Base-by-base conservation (phyloP, 2,113 vertebrate species). In the Tauraco erythrolophus region DNA sequence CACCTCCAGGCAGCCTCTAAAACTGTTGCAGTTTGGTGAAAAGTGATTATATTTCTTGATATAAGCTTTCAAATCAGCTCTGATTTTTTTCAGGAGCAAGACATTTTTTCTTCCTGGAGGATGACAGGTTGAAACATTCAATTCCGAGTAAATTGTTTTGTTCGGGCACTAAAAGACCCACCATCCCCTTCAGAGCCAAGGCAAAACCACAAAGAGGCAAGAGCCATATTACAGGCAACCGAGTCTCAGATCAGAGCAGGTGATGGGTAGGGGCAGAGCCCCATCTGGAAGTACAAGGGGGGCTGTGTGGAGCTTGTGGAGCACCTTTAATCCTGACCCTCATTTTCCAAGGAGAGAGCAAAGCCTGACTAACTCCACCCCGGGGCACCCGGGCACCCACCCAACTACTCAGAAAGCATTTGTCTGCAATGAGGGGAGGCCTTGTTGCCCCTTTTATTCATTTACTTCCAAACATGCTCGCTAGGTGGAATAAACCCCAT, bases 41-140 rank as follows among this genome's bases (percentile, higher is more conserved):
- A 79, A 65, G 28, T 45, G 25, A 71, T 53, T 89, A 46, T 68
- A 68, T 77, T 74, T 94, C 66, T 94, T 74, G 65, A 89, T 84
- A 41, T 2, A 95, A 90, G 71, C 64, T 86, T 92, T 79, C 50
- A 84, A 74, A 82, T 92, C 39, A 76, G 39, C 24, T 78, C 51
- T 56, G 19, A 60, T 76, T 72, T 86, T 72, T 87, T 76, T 88
- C 60, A 79, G 64, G 39, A 91, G 51, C 30, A 57, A 35, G n/a
- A 14, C 1, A 22, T 41, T 62, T 87, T 71, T 76, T 37, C 14
- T 79, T 95, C 37, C 27, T 33, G 19, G 22, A 84, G 82, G 85
- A 76, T 35, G 46, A 46, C 35, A 58, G 31, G 46, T 33, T 58
- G 33, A 89, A 95, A 77, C 23, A 62, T 46, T 58, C 28, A n/a